Percentiles rank a stretch among this genome's conserved stretches.
Evolutionary conservation across 2,113 vertebrate species (phyloP).

Genomic region (Rhynchopsitta pachyrhyncha): DNA sequence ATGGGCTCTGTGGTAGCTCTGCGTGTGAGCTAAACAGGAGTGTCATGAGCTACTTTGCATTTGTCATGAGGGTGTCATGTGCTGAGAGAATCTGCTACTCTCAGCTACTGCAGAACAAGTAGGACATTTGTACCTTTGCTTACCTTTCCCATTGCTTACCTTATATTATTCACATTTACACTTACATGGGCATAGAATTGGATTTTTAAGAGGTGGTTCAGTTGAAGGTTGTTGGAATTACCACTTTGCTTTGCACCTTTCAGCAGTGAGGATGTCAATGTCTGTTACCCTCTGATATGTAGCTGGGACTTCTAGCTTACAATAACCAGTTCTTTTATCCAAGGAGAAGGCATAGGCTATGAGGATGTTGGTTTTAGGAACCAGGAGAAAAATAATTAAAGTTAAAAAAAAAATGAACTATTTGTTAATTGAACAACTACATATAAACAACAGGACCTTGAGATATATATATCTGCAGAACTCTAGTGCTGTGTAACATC

Average conservation of each 20-base stretch:
- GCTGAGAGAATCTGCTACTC: neutral
- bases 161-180: neutral
- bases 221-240: neutral
- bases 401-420: neutral
- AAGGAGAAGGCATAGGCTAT: neutral
- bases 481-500: neutral
- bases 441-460: neutral
- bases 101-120: neutral
- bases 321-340: neutral
- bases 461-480: neutral
- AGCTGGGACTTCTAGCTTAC: neutral
- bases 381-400: neutral
- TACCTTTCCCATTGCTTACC: neutral
- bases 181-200: neutral
- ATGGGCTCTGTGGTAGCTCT: neutral
- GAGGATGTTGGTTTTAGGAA: neutral
- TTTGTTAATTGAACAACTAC: neutral
- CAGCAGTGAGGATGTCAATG: neutral
- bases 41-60: neutral
- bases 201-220: neutral
- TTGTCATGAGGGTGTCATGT: neutral
- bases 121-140: neutral
- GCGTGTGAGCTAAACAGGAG: accelerated
- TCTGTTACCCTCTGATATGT: neutral
- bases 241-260: neutral